Percentiles rank a stretch among this genome's conserved stretches.
Evolutionary conservation across 1,140 invertebrate species (phyloP).

Genomic region (Aporrectodea caliginosa): DNA sequence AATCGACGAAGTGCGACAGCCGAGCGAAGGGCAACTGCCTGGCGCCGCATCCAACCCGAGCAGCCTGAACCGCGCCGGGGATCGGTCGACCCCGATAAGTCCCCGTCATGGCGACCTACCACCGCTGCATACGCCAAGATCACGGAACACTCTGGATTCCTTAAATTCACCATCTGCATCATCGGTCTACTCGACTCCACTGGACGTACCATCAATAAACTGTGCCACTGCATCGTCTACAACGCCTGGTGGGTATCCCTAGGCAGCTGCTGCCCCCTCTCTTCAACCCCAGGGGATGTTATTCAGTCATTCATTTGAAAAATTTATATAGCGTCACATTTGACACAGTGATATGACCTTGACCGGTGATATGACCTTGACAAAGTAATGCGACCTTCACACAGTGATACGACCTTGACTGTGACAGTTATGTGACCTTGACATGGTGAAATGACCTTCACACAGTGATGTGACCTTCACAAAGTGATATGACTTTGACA

Average conservation of each 20-base stretch:
- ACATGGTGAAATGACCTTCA: too few relatives aligned
- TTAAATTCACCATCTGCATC: background rate
- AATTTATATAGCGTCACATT: too few relatives aligned
- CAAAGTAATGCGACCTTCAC: too few relatives aligned
- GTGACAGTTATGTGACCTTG: too few relatives aligned
- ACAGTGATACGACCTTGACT: too few relatives aligned
- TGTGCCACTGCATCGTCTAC: background rate
- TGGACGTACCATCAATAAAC: background rate
- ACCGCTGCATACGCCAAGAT: background rate
- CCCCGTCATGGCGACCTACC: background rate
- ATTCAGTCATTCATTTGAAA: too few relatives aligned
- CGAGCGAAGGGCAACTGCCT: background rate
- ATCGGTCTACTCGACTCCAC: background rate
- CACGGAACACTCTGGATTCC: background rate
- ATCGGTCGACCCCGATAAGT: background rate
- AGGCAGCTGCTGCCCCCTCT: too few relatives aligned
- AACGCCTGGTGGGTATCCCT: background rate
- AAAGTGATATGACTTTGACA: too few relatives aligned
- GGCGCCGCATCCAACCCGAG: background rate
- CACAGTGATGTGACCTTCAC: too few relatives aligned
- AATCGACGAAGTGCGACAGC: background rate
- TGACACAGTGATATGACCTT: too few relatives aligned
- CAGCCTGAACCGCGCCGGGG: background rate
- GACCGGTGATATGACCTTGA: too few relatives aligned
- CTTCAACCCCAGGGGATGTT: too few relatives aligned